Evolutionary conservation across 2,113 vertebrate species (phyloP), one percentile per base, ranked within the genome.

Genomic region (Crocuta crocuta): DNA sequence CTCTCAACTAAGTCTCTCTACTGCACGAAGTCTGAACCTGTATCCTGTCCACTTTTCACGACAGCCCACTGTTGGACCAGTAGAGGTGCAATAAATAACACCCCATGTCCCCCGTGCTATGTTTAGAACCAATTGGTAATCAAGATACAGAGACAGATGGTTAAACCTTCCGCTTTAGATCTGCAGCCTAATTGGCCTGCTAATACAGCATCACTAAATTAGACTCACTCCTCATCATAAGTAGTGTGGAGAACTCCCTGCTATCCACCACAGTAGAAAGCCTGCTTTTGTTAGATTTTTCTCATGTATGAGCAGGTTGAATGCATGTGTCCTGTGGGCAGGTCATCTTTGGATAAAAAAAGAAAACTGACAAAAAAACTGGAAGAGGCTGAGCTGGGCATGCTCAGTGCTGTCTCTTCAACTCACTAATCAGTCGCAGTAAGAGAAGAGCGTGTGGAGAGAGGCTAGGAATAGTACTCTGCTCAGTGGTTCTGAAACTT

Each of bases 281-380:
- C 63, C 84, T 61, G 16, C 43, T 95, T 66, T 88, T 23, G 7
- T 86, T 83, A 45, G 90, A 10, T 63, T 74, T 96, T 96, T 95
- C 85, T 70, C 21, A 10, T 13, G 53, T 55, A 5, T 61, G 50
- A 83, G n/a, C 13, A 90, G 68, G 16, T 82, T 91, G 73, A 88
- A 71, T 48, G n/a, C 35, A 31, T n/a, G 58, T 43, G 61, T 95
- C 16, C 71, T 71, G 21, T 81, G 58, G 73, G 43, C 65, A n/a
- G 28, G 39, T 23, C 68, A 33, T 26, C 23, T 90, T 33, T 85
- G 24, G 11, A 19, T 43, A 66, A 31, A 81, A 76, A 61, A 85
- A 33, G 39, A 53, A 79, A 91, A 73, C 3, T 70, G 80, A 76
- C 58, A 31, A n/a, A 39, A 94, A 94, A 35, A 7, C 17, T 16